Conservation (phyloP, 1,140 invertebrate species). For the Mycetomoellerius zeteki region DNA sequence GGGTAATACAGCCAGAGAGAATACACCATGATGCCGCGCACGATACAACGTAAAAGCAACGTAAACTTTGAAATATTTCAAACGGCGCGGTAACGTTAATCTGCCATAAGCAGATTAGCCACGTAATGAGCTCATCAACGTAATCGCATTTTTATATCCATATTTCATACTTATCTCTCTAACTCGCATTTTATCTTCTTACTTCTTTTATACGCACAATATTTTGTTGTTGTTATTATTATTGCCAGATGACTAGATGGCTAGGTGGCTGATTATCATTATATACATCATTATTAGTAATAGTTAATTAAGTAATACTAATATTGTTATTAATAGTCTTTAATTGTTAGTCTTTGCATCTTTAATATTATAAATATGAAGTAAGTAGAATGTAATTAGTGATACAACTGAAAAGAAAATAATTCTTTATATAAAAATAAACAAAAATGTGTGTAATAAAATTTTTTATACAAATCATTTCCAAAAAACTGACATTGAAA, state of each 20-base stretch:
- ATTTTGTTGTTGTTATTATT: constrained; percentile 2
- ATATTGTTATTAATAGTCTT: neutral
- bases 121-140: constrained; percentile 45
- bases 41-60: constrained; percentile 36
- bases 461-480: too few relatives aligned
- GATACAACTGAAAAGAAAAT: too few relatives aligned
- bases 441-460: too few relatives aligned
- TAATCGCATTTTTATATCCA: constrained; percentile 55
- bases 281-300: constrained; percentile 29
- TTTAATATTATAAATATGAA: neutral
- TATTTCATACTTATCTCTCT: constrained; percentile 51
- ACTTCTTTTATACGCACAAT: neutral
- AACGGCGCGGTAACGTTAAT: constrained; percentile 58
- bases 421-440: too few relatives aligned
- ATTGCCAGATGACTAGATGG: too few relatives aligned
- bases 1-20: constrained; percentile 39
- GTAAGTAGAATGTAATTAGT: too few relatives aligned
- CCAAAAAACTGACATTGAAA: too few relatives aligned
- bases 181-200: constrained; percentile 31
- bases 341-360: neutral
- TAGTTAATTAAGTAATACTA: neutral
- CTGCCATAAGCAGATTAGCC: constrained; percentile 54
- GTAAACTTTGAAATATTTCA: constrained; percentile 59
- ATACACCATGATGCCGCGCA: neutral
- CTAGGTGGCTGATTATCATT: neutral